Percentiles rank a stretch among this genome's conserved stretches.
Conservation (phyloP, 2,113 vertebrate genomes). For the Taurulus bubalis region DNA sequence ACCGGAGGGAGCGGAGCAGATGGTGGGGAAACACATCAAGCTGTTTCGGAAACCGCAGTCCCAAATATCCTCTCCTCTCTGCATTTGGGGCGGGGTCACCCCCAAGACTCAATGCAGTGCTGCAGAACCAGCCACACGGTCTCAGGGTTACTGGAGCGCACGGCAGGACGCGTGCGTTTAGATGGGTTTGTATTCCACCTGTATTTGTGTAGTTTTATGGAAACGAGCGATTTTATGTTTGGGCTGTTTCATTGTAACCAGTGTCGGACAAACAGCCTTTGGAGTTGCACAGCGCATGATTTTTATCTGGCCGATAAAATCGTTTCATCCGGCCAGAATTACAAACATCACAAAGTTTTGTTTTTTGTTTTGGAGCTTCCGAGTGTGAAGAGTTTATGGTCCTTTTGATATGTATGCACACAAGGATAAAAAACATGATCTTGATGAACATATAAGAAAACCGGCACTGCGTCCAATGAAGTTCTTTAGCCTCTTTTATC, state of each 20-base stretch:
- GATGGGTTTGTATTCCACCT: not conserved
- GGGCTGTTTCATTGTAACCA: not conserved
- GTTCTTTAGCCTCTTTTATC: not conserved
- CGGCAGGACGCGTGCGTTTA: too few species aligned
- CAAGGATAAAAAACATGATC: not conserved
- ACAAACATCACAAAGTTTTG: constrained; percentile 9
- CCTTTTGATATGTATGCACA: not conserved
- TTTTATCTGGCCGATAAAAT: constrained; percentile 30
- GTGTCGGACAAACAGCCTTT: constrained; percentile 2
- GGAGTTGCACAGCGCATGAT: not conserved
- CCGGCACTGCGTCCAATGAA: not conserved
- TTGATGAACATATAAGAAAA: not conserved
- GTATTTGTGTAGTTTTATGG: constrained; percentile 12
- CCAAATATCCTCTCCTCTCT: constrained; percentile 26
- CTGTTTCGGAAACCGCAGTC: constrained; percentile 40
- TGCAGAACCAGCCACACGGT: not conserved
- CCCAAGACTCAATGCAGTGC: constrained; percentile 7
- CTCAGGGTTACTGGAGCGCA: too few species aligned
- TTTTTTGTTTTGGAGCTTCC: not conserved
- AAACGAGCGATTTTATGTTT: not conserved
- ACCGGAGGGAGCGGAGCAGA: constrained; percentile 63
- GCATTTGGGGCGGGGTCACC: constrained; percentile 45
- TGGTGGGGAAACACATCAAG: constrained; percentile 66
- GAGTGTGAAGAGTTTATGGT: constrained; percentile 1
- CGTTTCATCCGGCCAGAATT: constrained; percentile 12